Evolutionary conservation across 2,888 invertebrate genomes (phyloP), one percentile per base, ranked within the genome.

Genomic region (Phasia obesa): DNA sequence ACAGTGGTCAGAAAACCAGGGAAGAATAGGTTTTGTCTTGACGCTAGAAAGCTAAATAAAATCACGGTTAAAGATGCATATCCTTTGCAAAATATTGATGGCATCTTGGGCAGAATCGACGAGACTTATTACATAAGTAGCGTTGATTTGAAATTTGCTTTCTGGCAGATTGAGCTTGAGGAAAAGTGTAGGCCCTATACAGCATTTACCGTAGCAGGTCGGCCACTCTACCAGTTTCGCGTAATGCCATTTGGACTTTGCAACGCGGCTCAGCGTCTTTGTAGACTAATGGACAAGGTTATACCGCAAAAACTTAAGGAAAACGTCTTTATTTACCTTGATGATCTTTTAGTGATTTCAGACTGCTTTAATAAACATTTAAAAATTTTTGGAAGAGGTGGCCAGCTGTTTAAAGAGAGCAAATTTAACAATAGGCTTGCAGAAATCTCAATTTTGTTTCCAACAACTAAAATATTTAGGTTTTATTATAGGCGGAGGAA

Each of bases 11-110:
- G 75, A n/a, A 88, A 88, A 64, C 81, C 85, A 13, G 86, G 85
- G 0, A 85, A 75, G 2, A 86, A 84, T 15, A 42, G 87, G 0
- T 86, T 88, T 11, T 87, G 87, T 35, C 65, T 89, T 0, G 88
- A 88, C 42, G 87, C 85, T 13, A 42, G 88, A 6, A 85, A 86
- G 38, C 69, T 88, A 0, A 89, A 89, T 35, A 42, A 57, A 2
- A 85, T 88, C 0, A 74, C 74, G 0, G 21, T 74, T 2, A 80
- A 80, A 31, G 69, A 69, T 15, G 79, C 44, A 17, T 74, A 69
- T 25, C 79, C 55, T 0, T 11, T 74, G 4, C 55, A 57, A 15
- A 62, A 70, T 19, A n/a, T 44, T 17, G 44, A 44, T 4, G 44
- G 44, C 5, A 44, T 44, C n/a, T 17, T 44, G 3, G 69, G 76